These are phyloP conservation scores for Neuroterus valhalla DNA, from an alignment of 1,140 invertebrate species.

Conservation along the genomic window DNA sequence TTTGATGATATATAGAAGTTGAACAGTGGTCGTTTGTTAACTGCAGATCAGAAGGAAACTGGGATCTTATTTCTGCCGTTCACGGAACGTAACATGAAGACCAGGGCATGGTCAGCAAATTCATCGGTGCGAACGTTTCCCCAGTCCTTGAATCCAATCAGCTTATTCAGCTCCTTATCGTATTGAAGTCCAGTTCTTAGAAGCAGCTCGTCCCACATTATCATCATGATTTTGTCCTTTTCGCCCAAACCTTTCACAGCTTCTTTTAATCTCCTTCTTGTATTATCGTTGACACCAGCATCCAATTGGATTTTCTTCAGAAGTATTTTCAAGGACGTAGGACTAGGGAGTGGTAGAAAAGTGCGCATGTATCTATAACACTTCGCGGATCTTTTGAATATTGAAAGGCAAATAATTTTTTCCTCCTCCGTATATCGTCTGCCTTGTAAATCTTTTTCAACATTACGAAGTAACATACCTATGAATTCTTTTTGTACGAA, in stretches of 20 bases:
- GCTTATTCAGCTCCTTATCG: background rate
- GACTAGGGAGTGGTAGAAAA: background rate
- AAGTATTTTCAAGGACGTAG: background rate
- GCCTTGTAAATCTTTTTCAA: background rate
- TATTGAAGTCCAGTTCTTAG: background rate
- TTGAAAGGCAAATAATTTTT: background rate
- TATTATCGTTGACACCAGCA: background rate
- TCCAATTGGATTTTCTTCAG: background rate
- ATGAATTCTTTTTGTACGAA: too few relatives aligned
- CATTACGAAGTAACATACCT: background rate
- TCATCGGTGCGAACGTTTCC: background rate
- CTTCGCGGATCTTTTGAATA: background rate
- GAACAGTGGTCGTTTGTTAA: constrained; percentile 18
- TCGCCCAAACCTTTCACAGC: background rate
- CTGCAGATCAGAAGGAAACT: background rate
- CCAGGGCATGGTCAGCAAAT: background rate
- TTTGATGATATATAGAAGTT: constrained; percentile 38
- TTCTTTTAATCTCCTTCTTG: background rate
- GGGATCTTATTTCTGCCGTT: background rate
- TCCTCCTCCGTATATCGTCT: background rate
- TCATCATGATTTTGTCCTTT: background rate
- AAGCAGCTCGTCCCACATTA: background rate
- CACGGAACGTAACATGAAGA: background rate
- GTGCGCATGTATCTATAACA: background rate
- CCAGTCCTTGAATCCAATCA: background rate